phyloP scores from a whole-genome alignment of 1,140 invertebrate species.

The Drusus annulatus region DNA sequence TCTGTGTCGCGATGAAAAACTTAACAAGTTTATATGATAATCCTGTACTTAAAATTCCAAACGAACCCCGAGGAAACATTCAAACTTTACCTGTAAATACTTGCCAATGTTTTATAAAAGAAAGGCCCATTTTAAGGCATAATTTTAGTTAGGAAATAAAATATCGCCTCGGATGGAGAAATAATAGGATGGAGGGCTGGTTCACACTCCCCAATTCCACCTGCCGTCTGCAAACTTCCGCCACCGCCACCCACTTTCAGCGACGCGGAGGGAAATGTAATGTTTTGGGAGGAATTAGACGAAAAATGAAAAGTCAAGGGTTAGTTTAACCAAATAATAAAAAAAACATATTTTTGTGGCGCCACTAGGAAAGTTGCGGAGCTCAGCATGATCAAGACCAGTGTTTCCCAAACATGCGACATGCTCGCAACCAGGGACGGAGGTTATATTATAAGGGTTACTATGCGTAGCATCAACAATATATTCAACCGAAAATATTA shows the following conservation, averaged over 20 bases:
- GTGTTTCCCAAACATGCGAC: too few species aligned
- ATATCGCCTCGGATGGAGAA: background rate
- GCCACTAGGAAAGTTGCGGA: too few species aligned
- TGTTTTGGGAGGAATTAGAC: constrained; percentile 37
- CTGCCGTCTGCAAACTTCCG: constrained; percentile 9
- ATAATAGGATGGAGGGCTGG: background rate
- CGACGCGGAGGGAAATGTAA: background rate
- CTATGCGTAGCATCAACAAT: too few species aligned
- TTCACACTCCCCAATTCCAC: too few species aligned
- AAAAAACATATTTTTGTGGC: background rate
- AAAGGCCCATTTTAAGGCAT: background rate
- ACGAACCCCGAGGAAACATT: background rate
- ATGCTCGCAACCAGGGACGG: too few species aligned
- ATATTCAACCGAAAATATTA: too few species aligned
- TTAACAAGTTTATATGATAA: too few species aligned
- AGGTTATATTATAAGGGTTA: too few species aligned
- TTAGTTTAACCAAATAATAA: constrained; percentile 19
- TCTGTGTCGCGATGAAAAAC: too few species aligned
- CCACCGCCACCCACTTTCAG: constrained; percentile 8
- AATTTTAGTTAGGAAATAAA: constrained; percentile 13
- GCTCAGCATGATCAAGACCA: too few species aligned
- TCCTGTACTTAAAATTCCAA: too few species aligned
- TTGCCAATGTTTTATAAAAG: background rate
- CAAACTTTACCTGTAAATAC: background rate
- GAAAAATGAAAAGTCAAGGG: constrained; percentile 11